Conservation (phyloP, 2,888 invertebrate genomes). For the Octodonta nipae region DNA sequence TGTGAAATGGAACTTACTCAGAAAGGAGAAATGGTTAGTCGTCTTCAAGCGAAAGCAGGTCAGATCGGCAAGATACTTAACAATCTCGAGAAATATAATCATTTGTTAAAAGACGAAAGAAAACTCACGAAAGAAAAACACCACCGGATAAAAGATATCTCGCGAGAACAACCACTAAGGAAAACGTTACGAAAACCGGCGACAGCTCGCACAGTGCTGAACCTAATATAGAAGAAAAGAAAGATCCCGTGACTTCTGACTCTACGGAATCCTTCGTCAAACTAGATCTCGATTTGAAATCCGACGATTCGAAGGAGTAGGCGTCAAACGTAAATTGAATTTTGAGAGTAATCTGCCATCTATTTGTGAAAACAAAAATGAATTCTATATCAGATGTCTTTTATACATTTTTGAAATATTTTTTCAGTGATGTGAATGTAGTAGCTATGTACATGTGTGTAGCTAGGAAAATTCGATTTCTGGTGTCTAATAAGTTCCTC, state of each 20-base stretch:
- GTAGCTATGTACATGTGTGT: too few relatives aligned
- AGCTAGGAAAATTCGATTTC: too few relatives aligned
- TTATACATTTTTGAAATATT: too few relatives aligned
- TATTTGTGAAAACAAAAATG: too few relatives aligned
- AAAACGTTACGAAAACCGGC: constrained; percentile 13
- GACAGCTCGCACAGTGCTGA: neutral
- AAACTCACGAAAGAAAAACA: constrained; percentile 19
- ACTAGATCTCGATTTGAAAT: constrained; percentile 22
- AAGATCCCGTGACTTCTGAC: constrained; percentile 21
- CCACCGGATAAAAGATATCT: constrained; percentile 15
- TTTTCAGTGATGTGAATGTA: too few relatives aligned
- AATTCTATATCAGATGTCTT: too few relatives aligned
- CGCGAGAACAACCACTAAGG: constrained; percentile 13
- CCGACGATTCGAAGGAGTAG: constrained; percentile 17
- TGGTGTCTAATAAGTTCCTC: too few relatives aligned
- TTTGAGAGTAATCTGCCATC: too few relatives aligned
- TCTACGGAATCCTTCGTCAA: constrained; percentile 28
- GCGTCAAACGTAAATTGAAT: too few relatives aligned
- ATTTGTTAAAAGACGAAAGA: constrained; percentile 48
- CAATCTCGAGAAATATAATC: constrained; percentile 78
- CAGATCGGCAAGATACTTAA: constrained; percentile 87
- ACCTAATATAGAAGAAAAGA: constrained; percentile 7
- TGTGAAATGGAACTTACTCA: constrained; percentile 91
- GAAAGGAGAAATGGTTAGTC: constrained; percentile 89
- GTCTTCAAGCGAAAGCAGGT: constrained; percentile 87